A percentile compares a stretch with the other conserved stretches of the same genome.
These are phyloP conservation scores for Syngnathus floridae DNA, from an alignment of 2,113 vertebrate species.

Conservation along the genomic window DNA sequence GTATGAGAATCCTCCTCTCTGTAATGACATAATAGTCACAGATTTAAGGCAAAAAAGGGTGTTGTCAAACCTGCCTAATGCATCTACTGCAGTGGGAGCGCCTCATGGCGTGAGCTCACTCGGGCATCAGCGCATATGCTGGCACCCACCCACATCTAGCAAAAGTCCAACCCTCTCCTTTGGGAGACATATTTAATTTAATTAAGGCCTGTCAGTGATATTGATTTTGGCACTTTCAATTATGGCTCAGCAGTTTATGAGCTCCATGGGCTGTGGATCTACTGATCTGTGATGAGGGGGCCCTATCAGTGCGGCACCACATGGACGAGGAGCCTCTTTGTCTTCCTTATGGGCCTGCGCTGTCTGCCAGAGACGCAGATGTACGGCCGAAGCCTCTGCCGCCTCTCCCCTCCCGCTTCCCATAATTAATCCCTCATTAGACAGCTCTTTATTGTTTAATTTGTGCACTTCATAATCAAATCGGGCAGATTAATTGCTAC, in stretches of 20 bases:
- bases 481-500: conserved; percentile 99
- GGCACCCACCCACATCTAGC: conserved; percentile 20
- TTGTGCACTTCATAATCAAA: conserved; percentile 99
- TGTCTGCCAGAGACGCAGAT: conserved; percentile 82
- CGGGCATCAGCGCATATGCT: conserved; percentile 18
- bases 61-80: conserved; percentile 10
- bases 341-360: conserved; percentile 84
- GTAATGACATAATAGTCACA: conserved; percentile 13
- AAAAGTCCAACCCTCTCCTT: conserved; percentile 32
- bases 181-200: conserved; percentile 95
- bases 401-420: conserved; percentile 81
- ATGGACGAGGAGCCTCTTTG: conserved; percentile 85
- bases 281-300: conserved; percentile 91
- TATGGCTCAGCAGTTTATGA: conserved; percentile 78
- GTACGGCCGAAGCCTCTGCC: conserved; percentile 80
- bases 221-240: conserved; percentile 99
- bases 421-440: conserved; percentile 99
- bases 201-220: conserved; percentile 95
- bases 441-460: conserved; percentile 99
- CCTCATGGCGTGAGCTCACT: conserved; percentile 42
- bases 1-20: not conserved
- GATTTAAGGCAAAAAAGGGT: conserved; percentile 12
- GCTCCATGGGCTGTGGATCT: conserved; percentile 85
- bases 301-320: conserved; percentile 93
- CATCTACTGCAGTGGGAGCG: not conserved